Conservation (phyloP, 2,797 vertebrate genomes). For the Ambastaia sidthimunki region DNA sequence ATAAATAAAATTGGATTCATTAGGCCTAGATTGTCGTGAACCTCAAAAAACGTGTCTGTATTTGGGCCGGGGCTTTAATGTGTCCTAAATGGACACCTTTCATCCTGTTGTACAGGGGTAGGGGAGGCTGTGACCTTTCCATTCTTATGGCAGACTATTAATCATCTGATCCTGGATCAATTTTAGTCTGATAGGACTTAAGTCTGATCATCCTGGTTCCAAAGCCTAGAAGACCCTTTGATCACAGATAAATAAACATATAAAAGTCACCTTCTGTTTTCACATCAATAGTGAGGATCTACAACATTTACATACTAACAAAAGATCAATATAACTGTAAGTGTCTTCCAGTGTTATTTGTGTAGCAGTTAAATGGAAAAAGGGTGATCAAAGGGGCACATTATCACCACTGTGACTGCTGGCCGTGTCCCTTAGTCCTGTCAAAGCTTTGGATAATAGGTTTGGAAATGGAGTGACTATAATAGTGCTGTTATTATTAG, state of each 20-base stretch:
- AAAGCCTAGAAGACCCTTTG: conserved; percentile 29
- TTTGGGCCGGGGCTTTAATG: conserved; percentile 33
- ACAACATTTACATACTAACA: conserved; percentile 27
- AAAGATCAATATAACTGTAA: conserved; percentile 21
- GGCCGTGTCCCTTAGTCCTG: neutral
- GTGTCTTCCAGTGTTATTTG: conserved; percentile 13
- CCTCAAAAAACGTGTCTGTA: neutral
- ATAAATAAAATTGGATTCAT: neutral
- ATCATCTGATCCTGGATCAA: neutral
- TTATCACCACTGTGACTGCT: conserved; percentile 12
- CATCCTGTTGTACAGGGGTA: conserved; percentile 13
- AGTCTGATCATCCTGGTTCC: conserved; percentile 5
- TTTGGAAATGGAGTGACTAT: neutral
- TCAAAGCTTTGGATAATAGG: conserved; percentile 34
- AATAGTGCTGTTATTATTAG: neutral
- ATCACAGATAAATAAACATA: conserved; percentile 31
- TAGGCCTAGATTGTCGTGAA: neutral
- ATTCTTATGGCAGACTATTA: conserved; percentile 2
- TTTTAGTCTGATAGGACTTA: neutral
- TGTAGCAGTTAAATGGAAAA: conserved; percentile 31
- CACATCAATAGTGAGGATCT: neutral
- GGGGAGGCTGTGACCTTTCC: conserved; percentile 6
- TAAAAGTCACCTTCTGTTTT: conserved; percentile 20
- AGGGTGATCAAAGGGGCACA: conserved; percentile 7
- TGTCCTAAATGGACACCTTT: conserved; percentile 37